Base-by-base conservation (phyloP, 1,140 invertebrate genomes). In the Drosophila baimaii region DNA sequence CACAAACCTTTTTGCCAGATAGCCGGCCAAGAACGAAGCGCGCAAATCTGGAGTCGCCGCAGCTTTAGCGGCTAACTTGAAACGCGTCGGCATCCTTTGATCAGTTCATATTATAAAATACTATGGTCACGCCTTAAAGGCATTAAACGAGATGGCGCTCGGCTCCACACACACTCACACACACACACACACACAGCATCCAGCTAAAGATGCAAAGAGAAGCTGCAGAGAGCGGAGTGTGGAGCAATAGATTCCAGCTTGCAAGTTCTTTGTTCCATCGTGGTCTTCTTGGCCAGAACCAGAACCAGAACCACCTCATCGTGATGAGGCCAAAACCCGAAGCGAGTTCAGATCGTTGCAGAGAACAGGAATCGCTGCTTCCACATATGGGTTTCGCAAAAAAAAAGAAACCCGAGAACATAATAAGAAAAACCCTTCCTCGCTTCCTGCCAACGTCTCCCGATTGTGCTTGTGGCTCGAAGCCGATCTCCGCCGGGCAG, bases 141-240 rank as follows among this genome's bases (percentile, higher is more conserved):
- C 90, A 91, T 91, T 91, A 91, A 91, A 91, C 90, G 90, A 91
- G 90, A 91, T 91, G 90, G 90, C 90, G 90, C 90, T 91, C 90
- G 66, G 81, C 73, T 84, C 44, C 68, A 79, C 79, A 88, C 63
- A 80, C 54, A 80, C 61, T 77, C 75, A 72, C 39, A 80, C 61
- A 77, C 44, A 69, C 31, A 71, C 33, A 62, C 41, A 54, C 10
- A 46, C 21, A 63, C 15, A 47, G 9, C 19, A 46, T 21, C 17
- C 39, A 65, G 37, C 58, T 57, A 35, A 63, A 51, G 54, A 55
- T 35, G 37, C 31, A 33, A 5, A 49, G 37, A 29, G 49, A 59
- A 13, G 62, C 66, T 55, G 58, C 69, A 46, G 55, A 72, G 51
- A 57, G 66, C 71, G 58, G 43, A 33, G 66, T 72, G 58, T 72